phyloP scores from a whole-genome alignment of 2,113 vertebrate species.

The Chloropsis cyanopogon region DNA sequence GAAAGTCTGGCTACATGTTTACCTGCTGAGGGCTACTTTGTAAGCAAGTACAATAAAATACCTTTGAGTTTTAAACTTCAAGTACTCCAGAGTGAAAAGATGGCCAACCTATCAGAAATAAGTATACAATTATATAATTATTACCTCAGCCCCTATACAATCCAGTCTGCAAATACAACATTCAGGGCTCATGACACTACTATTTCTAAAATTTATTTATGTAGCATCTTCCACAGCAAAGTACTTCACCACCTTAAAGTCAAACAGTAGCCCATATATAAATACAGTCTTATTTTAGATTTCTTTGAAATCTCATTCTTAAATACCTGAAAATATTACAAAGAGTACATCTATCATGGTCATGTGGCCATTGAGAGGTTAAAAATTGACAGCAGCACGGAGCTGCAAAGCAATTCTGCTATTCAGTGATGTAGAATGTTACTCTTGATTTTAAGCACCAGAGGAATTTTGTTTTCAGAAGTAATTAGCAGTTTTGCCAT shows the following conservation, averaged over 20 bases:
- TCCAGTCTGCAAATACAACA: background rate
- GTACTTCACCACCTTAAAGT: background rate
- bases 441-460: background rate
- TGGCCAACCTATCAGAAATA: conserved; percentile 53
- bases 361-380: background rate
- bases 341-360: background rate
- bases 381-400: background rate
- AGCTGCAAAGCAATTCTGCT: background rate
- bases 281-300: background rate
- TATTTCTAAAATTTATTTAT: background rate
- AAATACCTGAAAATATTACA: background rate
- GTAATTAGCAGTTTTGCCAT: background rate
- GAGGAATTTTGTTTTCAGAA: background rate
- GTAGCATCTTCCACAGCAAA: background rate
- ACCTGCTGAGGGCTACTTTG: background rate
- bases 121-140: conserved; percentile 16
- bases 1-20: background rate
- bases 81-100: conserved; percentile 31
- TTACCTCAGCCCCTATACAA: background rate
- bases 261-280: background rate
- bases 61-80: conserved; percentile 51
- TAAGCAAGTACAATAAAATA: conserved; percentile 12
- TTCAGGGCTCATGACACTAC: background rate
- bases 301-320: background rate
- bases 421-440: background rate